Conservation (phyloP, 2,797 vertebrate genomes). For the Pipistrellus kuhlii region DNA sequence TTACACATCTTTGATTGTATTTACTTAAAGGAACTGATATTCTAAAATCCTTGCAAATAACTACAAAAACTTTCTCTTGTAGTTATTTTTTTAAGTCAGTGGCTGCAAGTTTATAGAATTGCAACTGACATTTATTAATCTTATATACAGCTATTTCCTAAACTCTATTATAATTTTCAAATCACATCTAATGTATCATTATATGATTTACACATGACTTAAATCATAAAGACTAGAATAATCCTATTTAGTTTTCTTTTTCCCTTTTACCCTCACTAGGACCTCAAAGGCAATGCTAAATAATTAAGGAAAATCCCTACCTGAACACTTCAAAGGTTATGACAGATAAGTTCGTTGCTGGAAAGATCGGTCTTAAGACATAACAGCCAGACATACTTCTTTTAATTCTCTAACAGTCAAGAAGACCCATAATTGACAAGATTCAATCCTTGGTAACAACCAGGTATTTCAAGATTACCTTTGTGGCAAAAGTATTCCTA, state of each 20-base stretch:
- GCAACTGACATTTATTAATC: background rate
- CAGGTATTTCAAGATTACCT: background rate
- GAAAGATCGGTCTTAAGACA: background rate
- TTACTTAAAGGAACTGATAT: background rate
- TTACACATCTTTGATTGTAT: background rate
- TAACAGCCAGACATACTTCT: background rate
- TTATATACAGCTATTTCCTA: background rate
- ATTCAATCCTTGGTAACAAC: background rate
- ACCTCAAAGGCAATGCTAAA: slow-evolving; percentile 10
- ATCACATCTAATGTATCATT: background rate
- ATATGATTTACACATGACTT: background rate
- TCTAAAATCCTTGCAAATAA: background rate
- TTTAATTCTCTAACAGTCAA: slow-evolving; percentile 16
- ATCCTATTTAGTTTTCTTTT: background rate
- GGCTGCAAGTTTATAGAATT: background rate
- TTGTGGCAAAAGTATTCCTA: background rate
- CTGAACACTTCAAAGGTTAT: background rate
- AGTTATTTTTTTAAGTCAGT: slow-evolving; percentile 23
- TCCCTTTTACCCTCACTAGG: background rate
- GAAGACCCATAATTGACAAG: background rate
- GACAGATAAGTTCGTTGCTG: background rate
- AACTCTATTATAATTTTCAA: slow-evolving; percentile 38
- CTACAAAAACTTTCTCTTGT: background rate
- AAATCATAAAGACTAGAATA: background rate
- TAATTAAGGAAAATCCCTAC: background rate